These are phyloP conservation scores for Trematomus bernacchii DNA, from an alignment of 2,797 vertebrate genomes.

Conservation along the genomic window DNA sequence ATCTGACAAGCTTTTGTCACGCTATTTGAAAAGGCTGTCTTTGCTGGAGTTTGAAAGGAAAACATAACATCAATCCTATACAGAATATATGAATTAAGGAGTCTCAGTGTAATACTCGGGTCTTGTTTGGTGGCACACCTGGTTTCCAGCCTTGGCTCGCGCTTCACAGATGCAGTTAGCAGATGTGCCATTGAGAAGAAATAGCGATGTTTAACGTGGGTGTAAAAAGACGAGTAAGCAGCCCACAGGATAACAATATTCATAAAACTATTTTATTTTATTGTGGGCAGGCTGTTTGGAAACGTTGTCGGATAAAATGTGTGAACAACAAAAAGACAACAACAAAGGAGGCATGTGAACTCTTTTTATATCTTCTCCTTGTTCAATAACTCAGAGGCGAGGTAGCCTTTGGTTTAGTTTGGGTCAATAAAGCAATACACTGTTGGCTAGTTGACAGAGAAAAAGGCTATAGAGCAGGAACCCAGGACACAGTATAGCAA, in stretches of 20 bases:
- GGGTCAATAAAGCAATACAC: slow-evolving; percentile 50
- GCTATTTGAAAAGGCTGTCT: not conserved
- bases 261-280: slow-evolving; percentile 56
- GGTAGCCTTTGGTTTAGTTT: slow-evolving; percentile 13
- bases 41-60: not conserved
- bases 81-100: slow-evolving; percentile 13
- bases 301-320: slow-evolving; percentile 38
- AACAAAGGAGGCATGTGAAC: slow-evolving; percentile 4
- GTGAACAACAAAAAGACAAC: slow-evolving; percentile 37
- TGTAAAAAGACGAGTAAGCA: slow-evolving; percentile 59
- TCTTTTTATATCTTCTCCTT: not conserved
- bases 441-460: slow-evolving; percentile 21
- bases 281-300: slow-evolving; percentile 37
- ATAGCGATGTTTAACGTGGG: slow-evolving; percentile 47
- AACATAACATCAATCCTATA: not conserved
- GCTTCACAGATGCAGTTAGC: slow-evolving; percentile 62
- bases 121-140: slow-evolving; percentile 68
- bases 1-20: slow-evolving; percentile 8
- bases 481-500: not conserved
- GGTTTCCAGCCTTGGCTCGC: slow-evolving; percentile 61
- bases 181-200: slow-evolving; percentile 71
- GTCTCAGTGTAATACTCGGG: slow-evolving; percentile 49
- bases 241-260: slow-evolving; percentile 62
- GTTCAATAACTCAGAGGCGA: slow-evolving; percentile 35
- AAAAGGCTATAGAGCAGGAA: slow-evolving; percentile 20